Conservation (phyloP, 2,797 vertebrate species). For the Oreochromis grahami region DNA sequence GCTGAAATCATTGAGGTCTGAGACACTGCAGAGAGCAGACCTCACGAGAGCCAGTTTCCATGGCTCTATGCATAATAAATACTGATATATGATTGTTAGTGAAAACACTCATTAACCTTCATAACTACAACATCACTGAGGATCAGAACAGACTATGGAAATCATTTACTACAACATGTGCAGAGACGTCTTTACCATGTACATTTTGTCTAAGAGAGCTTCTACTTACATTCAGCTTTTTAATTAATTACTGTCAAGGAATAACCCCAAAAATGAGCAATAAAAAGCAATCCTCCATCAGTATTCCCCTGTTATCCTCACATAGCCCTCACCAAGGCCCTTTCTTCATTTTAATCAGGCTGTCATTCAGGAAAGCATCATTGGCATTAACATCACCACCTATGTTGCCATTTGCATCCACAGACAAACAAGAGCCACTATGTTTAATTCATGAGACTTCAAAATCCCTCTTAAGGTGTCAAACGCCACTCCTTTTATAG, state of each 20-base stretch:
- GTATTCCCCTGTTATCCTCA: not conserved
- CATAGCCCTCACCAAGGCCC: not conserved
- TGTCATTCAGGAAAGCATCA: not conserved
- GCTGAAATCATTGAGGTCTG: not conserved
- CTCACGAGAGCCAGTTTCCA: not conserved
- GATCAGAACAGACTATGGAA: not conserved
- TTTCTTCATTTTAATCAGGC: not conserved
- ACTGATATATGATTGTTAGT: not conserved
- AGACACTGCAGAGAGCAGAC: not conserved
- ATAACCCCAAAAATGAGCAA: not conserved
- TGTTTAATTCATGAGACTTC: not conserved
- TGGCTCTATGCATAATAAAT: not conserved
- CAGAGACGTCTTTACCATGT: not conserved
- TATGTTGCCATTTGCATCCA: not conserved
- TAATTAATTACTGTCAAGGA: not conserved
- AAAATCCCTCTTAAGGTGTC: not conserved
- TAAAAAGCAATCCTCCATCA: not conserved
- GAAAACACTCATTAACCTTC: not conserved
- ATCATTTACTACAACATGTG: not conserved
- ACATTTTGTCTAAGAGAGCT: accelerated
- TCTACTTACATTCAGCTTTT: not conserved
- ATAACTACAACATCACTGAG: not conserved
- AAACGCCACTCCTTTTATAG: not conserved
- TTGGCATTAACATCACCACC: not conserved
- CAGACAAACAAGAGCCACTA: not conserved